Percentiles rank a stretch among this genome's conserved stretches.
Conservation (phyloP, 2,113 vertebrate species). For the Ammodytes dubius region DNA sequence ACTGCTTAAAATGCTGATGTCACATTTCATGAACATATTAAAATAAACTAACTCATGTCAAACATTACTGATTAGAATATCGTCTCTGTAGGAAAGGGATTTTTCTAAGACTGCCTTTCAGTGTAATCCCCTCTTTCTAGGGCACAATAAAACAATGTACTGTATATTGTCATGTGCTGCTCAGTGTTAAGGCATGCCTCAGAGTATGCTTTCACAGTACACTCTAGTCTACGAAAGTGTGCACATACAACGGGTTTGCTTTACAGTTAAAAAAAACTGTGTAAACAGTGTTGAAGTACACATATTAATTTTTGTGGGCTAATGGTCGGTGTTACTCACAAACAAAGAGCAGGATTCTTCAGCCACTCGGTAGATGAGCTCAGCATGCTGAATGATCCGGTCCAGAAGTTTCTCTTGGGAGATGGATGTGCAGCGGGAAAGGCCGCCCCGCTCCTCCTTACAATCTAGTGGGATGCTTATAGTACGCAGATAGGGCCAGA, state of each 20-base stretch:
- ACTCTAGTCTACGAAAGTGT: not conserved
- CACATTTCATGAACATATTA: constrained; percentile 13
- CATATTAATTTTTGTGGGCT: not conserved
- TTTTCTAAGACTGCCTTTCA: constrained; percentile 3
- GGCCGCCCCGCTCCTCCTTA: constrained; percentile 66
- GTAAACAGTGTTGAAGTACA: not conserved
- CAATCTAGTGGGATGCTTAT: constrained; percentile 77
- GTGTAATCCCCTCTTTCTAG: not conserved
- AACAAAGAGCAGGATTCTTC: constrained; percentile 83
- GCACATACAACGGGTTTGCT: not conserved
- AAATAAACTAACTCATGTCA: not conserved
- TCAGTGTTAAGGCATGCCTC: not conserved
- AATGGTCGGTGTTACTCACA: constrained; percentile 72
- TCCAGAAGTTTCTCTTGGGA: constrained; percentile 86
- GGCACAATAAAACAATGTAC: constrained; percentile 2
- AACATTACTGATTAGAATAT: not conserved
- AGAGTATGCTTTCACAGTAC: not conserved
- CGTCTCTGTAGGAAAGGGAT: not conserved
- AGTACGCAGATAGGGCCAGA: constrained; percentile 60
- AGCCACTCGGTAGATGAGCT: constrained; percentile 84
- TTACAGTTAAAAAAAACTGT: not conserved
- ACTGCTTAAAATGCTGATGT: constrained; percentile 38
- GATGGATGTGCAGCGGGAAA: constrained; percentile 75
- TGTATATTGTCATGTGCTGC: not conserved
- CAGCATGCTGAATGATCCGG: constrained; percentile 84